phyloP scores from a whole-genome alignment of 2,797 vertebrate genomes.

The Lemur catta region DNA sequence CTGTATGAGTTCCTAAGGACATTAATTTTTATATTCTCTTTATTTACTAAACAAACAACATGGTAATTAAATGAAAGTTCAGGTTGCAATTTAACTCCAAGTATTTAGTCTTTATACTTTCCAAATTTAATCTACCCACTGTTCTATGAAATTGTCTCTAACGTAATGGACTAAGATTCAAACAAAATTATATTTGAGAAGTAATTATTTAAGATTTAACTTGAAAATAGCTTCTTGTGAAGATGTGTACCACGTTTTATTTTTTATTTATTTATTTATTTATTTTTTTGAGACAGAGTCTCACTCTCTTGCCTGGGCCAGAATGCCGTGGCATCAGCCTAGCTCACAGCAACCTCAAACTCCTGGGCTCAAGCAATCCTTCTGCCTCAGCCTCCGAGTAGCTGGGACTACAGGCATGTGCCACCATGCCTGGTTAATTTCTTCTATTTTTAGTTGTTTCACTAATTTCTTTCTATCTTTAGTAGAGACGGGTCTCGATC shows the following conservation, averaged over 20 bases:
- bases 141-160: constrained; percentile 66
- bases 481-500: too few species aligned
- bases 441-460: too few species aligned
- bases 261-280: too few species aligned
- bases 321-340: too few species aligned
- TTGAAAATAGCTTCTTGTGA: constrained; percentile 63
- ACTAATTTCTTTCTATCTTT: too few species aligned
- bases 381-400: too few species aligned
- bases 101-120: constrained; percentile 66
- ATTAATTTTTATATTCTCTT: constrained; percentile 68
- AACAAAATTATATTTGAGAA: constrained; percentile 77
- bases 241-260: constrained; percentile 6
- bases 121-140: constrained; percentile 70
- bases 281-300: too few species aligned
- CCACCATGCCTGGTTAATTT: too few species aligned
- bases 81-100: constrained; percentile 48
- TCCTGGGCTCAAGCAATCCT: too few species aligned
- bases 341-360: too few species aligned
- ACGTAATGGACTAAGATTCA: constrained; percentile 65
- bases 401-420: too few species aligned
- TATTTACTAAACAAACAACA: constrained; percentile 70
- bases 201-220: constrained; percentile 75
- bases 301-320: too few species aligned
- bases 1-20: constrained; percentile 43
- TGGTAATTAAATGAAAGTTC: constrained; percentile 68